Percentiles rank a stretch among this genome's conserved stretches.
These are phyloP conservation scores for Troides oblongomaculatus DNA, from an alignment of 2,888 invertebrate species.

Conservation along the genomic window DNA sequence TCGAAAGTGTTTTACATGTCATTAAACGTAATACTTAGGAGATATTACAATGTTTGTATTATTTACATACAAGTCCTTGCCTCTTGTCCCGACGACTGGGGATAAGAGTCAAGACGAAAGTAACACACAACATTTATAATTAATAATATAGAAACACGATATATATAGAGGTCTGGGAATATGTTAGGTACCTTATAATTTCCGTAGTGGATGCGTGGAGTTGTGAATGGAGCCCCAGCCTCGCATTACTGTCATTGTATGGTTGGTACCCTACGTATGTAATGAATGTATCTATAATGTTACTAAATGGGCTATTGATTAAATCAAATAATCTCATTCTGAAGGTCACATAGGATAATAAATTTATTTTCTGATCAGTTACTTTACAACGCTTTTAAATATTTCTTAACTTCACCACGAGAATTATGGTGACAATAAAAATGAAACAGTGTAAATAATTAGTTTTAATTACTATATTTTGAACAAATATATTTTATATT, in stretches of 20 bases:
- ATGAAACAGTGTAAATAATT: conserved; percentile 71
- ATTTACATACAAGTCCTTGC: conserved; percentile 53
- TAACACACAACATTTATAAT: conserved; percentile 34
- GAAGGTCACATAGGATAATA: conserved; percentile 13
- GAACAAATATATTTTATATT: conserved; percentile 42
- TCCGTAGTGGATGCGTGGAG: conserved; percentile 33
- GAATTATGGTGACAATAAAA: conserved; percentile 76
- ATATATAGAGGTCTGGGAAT: conserved; percentile 42
- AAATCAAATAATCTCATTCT: conserved; percentile 23
- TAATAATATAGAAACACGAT: conserved; percentile 5
- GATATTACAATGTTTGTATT: conserved; percentile 41
- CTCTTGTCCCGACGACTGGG: conserved; percentile 55
- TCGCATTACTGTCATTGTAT: conserved; percentile 35
- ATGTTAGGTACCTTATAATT: conserved; percentile 35
- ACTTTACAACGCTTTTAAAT: conserved; percentile 39
- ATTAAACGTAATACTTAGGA: conserved; percentile 15
- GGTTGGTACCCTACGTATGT: conserved; percentile 29
- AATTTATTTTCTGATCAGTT: conserved; percentile 31
- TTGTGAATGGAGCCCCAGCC: conserved; percentile 34
- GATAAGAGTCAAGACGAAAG: conserved; percentile 42
- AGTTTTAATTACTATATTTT: conserved; percentile 60
- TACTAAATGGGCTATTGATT: conserved; percentile 22
- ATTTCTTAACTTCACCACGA: conserved; percentile 58
- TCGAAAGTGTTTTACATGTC: conserved; percentile 10
- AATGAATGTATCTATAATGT: conserved; percentile 9